A percentile compares a stretch with the other conserved stretches of the same genome.
These are phyloP conservation scores for Sympetrum striolatum DNA, from an alignment of 2,888 invertebrate genomes.

Conservation along the genomic window DNA sequence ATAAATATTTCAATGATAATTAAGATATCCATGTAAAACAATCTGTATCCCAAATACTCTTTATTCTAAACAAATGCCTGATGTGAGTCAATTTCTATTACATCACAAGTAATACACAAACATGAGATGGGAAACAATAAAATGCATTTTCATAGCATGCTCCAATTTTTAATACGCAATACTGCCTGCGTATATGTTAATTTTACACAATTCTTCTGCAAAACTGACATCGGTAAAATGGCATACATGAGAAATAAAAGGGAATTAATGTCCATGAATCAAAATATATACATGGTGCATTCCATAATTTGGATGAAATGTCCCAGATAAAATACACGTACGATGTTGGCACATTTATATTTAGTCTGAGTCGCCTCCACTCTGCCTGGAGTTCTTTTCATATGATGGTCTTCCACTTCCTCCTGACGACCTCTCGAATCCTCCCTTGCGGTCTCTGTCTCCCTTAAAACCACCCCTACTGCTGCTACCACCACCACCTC, in stretches of 20 bases:
- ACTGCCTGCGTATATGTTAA: neutral
- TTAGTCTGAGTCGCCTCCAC: slow-evolving; percentile 3
- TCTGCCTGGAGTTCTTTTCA: neutral
- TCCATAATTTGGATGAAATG: neutral
- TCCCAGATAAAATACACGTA: neutral
- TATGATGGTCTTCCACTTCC: neutral
- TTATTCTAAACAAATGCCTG: too few species aligned
- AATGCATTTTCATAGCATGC: too few species aligned
- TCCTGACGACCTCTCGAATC: slow-evolving; percentile 3
- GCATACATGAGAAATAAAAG: neutral
- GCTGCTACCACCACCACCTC: neutral
- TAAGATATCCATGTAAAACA: too few species aligned
- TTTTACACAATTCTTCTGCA: neutral
- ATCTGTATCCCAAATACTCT: too few species aligned
- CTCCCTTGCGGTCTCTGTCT: neutral
- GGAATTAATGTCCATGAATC: neutral
- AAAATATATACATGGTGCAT: neutral
- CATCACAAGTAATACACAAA: too few species aligned
- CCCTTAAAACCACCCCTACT: neutral
- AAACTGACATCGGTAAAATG: neutral
- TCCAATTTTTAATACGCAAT: neutral
- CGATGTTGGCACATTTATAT: neutral
- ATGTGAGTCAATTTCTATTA: too few species aligned
- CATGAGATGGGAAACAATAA: too few species aligned
- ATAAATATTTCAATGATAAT: too few species aligned